These are phyloP conservation scores for Rhinolophus sinicus DNA, from an alignment of 2,113 vertebrate genomes.

Conservation along the genomic window DNA sequence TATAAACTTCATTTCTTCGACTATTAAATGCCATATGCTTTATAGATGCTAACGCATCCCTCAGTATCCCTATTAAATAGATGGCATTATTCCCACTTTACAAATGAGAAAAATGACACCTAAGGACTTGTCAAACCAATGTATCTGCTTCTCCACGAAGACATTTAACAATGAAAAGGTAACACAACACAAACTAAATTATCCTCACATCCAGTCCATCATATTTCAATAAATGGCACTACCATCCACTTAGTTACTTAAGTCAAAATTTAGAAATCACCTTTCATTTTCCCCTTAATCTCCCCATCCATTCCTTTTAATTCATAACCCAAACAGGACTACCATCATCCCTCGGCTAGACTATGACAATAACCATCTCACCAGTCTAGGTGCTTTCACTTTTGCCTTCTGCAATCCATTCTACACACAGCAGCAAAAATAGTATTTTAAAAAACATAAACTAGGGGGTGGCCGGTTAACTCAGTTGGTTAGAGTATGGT, in stretches of 20 bases:
- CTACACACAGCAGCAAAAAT: neutral
- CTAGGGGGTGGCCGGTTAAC: no score
- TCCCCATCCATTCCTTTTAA: neutral
- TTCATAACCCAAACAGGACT: neutral
- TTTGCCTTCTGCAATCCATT: neutral
- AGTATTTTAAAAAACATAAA: neutral
- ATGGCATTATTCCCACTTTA: neutral
- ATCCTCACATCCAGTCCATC: neutral
- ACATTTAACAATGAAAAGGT: conserved; percentile 43
- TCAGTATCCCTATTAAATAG: neutral
- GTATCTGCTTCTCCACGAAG: neutral
- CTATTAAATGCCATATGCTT: neutral
- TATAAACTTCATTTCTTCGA: neutral
- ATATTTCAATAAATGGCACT: conserved; percentile 25
- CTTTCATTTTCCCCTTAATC: neutral
- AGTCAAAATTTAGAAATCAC: neutral
- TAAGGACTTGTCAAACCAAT: conserved; percentile 13
- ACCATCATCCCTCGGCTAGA: neutral
- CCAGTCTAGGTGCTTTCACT: neutral
- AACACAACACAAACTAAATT: neutral
- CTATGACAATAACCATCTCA: neutral
- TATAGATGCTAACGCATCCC: conserved; percentile 7
- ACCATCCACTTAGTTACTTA: neutral
- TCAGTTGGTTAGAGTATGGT: no score
- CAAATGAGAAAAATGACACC: neutral